Conservation (phyloP, 2,797 vertebrate species). For the Pantherophis alleghaniensis region DNA sequence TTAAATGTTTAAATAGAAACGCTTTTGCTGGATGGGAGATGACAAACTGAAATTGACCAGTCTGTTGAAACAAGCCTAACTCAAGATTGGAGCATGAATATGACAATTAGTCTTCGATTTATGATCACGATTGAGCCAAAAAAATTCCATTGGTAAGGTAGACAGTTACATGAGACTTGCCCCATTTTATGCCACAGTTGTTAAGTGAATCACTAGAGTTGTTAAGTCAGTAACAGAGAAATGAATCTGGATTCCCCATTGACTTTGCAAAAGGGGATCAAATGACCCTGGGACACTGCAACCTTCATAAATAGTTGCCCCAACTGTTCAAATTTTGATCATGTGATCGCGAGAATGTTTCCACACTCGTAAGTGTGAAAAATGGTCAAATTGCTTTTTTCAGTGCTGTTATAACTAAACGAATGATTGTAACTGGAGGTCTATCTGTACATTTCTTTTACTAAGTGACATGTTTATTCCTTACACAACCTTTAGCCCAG, state of each 20-base stretch:
- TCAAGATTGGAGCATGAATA: background rate
- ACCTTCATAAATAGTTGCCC: no score
- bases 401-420: background rate
- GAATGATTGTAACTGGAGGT: background rate
- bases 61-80: background rate
- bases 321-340: no score
- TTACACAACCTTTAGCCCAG: background rate
- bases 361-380: background rate
- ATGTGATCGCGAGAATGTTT: background rate
- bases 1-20: background rate
- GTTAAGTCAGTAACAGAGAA: background rate
- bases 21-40: background rate
- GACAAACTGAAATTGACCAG: background rate
- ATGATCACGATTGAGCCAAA: no score
- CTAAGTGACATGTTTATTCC: background rate
- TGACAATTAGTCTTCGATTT: no score
- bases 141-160: no score
- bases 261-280: background rate
- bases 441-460: background rate
- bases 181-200: background rate
- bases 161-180: background rate
- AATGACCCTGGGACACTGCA: no score
- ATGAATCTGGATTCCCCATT: background rate
- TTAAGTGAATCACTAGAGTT: background rate
- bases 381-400: background rate